A percentile compares a stretch with the other conserved stretches of the same genome.
Conservation (phyloP, 2,888 invertebrate genomes). For the Megaustenia siamemsis region DNA sequence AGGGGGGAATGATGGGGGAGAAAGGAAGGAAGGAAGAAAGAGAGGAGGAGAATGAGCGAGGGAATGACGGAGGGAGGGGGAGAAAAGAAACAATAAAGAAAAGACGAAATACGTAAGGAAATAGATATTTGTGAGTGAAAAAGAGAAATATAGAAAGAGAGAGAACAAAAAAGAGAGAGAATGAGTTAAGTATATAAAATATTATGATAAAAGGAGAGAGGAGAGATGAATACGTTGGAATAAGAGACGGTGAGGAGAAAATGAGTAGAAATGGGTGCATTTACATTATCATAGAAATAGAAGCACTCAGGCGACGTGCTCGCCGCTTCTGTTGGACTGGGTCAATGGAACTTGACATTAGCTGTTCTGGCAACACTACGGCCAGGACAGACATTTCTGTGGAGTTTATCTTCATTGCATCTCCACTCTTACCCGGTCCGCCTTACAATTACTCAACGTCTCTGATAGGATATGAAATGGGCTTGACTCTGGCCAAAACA, state of each 20-base stretch:
- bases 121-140: not conserved
- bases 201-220: not conserved
- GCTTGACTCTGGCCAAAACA: not conserved
- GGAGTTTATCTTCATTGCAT: conserved; percentile 33
- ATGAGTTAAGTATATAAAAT: not conserved
- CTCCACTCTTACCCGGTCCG: not conserved
- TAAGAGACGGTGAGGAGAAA: not conserved
- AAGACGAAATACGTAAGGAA: not conserved
- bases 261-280: conserved; percentile 1
- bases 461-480: not conserved
- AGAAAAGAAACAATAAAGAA: not conserved
- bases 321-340: not conserved
- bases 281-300: conserved; percentile 37
- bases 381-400: conserved; percentile 25
- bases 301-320: not conserved
- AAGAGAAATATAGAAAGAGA: not conserved
- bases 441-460: conserved; percentile 12
- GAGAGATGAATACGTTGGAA: not conserved
- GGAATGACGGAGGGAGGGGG: not conserved
- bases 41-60: conserved; percentile 16
- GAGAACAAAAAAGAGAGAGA: not conserved
- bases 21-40: too few relatives aligned
- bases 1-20: too few relatives aligned
- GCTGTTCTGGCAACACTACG: conserved; percentile 17
- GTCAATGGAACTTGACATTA: conserved; percentile 34